These are phyloP conservation scores for Bellardia pandia DNA, from an alignment of 2,888 invertebrate species.

Conservation along the genomic window DNA sequence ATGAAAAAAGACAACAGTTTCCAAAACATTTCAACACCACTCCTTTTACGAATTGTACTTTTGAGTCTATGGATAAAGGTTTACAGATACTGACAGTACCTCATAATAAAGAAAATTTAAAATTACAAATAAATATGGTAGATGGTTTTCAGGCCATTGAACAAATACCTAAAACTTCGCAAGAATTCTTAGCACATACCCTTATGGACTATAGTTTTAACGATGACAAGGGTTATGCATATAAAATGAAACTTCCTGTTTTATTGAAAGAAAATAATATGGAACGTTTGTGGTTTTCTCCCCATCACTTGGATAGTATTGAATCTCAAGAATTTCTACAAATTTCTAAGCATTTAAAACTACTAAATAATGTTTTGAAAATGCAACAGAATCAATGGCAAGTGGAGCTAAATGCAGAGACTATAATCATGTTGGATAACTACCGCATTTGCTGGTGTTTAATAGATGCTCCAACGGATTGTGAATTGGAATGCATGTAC, in stretches of 20 bases:
- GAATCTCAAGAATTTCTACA: constrained; percentile 84
- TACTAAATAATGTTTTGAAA: constrained; percentile 85
- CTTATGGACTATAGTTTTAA: constrained; percentile 42
- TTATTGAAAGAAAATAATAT: constrained; percentile 29
- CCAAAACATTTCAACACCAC: neutral
- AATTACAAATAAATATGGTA: constrained; percentile 26
- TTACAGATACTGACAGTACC: constrained; percentile 61
- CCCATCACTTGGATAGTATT: constrained; percentile 80
- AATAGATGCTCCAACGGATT: neutral
- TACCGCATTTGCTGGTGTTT: constrained; percentile 88
- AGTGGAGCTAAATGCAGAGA: constrained; percentile 87
- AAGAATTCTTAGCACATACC: constrained; percentile 42
- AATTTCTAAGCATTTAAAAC: constrained; percentile 86
- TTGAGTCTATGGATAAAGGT: constrained; percentile 66
- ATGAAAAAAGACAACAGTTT: constrained; percentile 40
- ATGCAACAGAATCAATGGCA: constrained; percentile 85
- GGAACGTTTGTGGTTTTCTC: constrained; percentile 60
- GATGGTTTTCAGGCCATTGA: constrained; percentile 43
- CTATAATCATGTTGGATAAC: constrained; percentile 89
- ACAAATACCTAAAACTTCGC: constrained; percentile 34
- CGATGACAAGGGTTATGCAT: constrained; percentile 30
- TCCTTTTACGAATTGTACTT: constrained; percentile 70
- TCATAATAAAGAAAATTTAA: constrained; percentile 41
- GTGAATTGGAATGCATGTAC: constrained; percentile 63
- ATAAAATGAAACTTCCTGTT: constrained; percentile 28